A percentile compares a stretch with the other conserved stretches of the same genome.
Evolutionary conservation across 2,888 invertebrate genomes (phyloP).

Genomic region (Pteria penguin): DNA sequence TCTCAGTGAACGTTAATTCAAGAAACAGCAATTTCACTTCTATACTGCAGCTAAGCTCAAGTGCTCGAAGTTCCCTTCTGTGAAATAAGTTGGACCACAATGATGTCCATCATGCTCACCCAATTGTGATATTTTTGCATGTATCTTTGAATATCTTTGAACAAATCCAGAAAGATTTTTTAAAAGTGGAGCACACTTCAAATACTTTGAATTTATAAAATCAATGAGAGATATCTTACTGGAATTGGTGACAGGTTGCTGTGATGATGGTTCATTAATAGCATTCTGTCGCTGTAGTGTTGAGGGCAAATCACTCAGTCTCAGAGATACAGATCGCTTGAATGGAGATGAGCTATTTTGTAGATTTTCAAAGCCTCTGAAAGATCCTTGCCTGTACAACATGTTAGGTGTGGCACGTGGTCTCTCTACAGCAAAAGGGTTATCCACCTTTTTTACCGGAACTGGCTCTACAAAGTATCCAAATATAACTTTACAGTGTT

Average conservation of each 20-base stretch:
- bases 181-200: too few species aligned
- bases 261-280: slow-evolving; percentile 61
- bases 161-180: too few species aligned
- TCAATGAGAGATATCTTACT: slow-evolving; percentile 15
- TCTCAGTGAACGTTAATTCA: too few species aligned
- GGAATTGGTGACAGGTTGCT: slow-evolving; percentile 30
- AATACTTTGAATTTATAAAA: too few species aligned
- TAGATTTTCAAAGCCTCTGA: slow-evolving; percentile 87
- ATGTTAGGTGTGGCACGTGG: slow-evolving; percentile 97
- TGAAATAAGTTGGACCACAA: too few species aligned
- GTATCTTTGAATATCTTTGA: not conserved
- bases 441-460: slow-evolving; percentile 83
- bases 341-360: slow-evolving; percentile 83
- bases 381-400: slow-evolving; percentile 96
- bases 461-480: slow-evolving; percentile 81
- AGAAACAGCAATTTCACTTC: too few species aligned
- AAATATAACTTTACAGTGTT: too few species aligned
- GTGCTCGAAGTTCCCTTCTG: too few species aligned
- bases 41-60: too few species aligned
- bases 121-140: not conserved
- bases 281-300: slow-evolving; percentile 88
- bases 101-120: too few species aligned
- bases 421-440: slow-evolving; percentile 83
- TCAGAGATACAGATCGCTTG: slow-evolving; percentile 97
- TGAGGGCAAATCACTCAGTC: slow-evolving; percentile 96